These are phyloP conservation scores for Drosophila fuyamai DNA, from an alignment of 1,140 invertebrate genomes.

Conservation along the genomic window DNA sequence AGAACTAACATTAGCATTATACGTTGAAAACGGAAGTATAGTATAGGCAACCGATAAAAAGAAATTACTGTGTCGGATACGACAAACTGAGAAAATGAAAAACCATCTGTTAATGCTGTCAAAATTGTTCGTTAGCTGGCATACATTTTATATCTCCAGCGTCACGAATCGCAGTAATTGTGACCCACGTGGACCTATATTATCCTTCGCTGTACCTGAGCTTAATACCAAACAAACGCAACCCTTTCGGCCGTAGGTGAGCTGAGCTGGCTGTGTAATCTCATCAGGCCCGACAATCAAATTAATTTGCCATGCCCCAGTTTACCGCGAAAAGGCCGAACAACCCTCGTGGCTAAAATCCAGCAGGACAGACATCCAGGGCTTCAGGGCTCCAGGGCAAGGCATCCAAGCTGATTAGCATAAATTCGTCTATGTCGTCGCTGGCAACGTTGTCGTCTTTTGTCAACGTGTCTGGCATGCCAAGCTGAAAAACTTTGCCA, in stretches of 20 bases:
- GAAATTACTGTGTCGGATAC: no score
- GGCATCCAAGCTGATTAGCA: conserved; percentile 78
- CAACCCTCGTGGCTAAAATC: conserved; percentile 47
- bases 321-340: conserved; percentile 42
- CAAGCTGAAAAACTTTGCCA: conserved; percentile 69
- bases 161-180: conserved; percentile 24
- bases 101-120: background rate
- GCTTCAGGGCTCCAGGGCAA: conserved; percentile 17
- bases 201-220: background rate
- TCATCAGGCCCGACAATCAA: conserved; percentile 50
- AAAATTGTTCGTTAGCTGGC: background rate
- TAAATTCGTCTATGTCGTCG: conserved; percentile 80
- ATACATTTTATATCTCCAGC: background rate
- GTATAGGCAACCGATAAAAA: no score
- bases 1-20: no score
- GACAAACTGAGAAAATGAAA: no score
- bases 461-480: conserved; percentile 81
- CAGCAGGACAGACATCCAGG: conserved; percentile 21
- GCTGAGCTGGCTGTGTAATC: conserved; percentile 35
- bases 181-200: conserved; percentile 2
- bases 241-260: conserved; percentile 29
- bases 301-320: conserved; percentile 53
- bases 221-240: conserved; percentile 2
- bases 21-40: no score
- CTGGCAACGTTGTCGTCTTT: conserved; percentile 75